Evolutionary conservation across 2,113 vertebrate genomes (phyloP).

Genomic region (Pseudopodoces humilis): DNA sequence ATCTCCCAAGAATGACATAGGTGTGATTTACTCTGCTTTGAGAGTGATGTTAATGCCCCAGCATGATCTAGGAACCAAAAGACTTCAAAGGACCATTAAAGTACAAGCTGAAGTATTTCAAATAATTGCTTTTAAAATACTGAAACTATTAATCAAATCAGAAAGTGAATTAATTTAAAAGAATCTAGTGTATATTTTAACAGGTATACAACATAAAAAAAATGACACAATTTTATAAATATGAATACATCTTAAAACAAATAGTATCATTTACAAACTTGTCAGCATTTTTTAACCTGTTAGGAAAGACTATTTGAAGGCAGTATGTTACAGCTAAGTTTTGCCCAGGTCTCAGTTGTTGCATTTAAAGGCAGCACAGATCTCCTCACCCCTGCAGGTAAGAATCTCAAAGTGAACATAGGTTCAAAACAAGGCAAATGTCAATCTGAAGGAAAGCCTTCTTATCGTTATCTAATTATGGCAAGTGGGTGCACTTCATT

Average conservation of each 20-base stretch:
- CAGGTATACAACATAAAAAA: not conserved
- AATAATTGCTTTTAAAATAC: not conserved
- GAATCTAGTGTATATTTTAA: not conserved
- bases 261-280: not conserved
- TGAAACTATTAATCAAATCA: not conserved
- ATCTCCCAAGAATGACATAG: not conserved
- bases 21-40: not conserved
- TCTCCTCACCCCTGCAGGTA: not conserved
- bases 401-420: not conserved
- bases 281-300: not conserved
- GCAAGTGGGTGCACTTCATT: constrained; percentile 9
- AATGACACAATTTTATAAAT: not conserved
- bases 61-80: not conserved
- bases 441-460: not conserved
- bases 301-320: not conserved
- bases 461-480: not conserved
- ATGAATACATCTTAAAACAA: not conserved
- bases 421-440: not conserved
- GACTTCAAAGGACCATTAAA: not conserved
- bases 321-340: not conserved
- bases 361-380: not conserved
- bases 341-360: not conserved
- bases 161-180: not conserved
- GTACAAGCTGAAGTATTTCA: not conserved
- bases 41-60: not conserved